phyloP scores from a whole-genome alignment of 2,888 invertebrate genomes.

The Thymelicus sylvestris region DNA sequence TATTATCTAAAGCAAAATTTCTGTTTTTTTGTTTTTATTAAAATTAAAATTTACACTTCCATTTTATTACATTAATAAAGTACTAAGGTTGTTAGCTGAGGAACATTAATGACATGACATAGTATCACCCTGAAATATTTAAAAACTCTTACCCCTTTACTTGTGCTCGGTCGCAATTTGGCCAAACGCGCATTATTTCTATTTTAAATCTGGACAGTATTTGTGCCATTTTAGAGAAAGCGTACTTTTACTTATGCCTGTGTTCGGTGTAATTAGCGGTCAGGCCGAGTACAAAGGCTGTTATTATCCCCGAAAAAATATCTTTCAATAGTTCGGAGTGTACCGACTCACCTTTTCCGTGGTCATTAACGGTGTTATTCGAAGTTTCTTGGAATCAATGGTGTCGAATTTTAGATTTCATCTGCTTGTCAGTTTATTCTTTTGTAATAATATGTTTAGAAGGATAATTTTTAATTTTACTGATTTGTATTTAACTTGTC shows the following conservation, averaged over 20 bases:
- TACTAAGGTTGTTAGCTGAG: no score
- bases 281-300: conserved; percentile 39
- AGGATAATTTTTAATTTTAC: no score
- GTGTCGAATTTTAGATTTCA: neutral
- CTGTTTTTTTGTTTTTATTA: no score
- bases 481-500: neutral
- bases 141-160: no score
- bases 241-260: conserved; percentile 23
- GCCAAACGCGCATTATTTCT: neutral
- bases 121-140: no score
- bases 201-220: conserved; percentile 3
- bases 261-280: conserved; percentile 37
- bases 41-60: no score
- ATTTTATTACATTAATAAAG: no score
- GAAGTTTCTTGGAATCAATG: conserved; percentile 22
- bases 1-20: no score
- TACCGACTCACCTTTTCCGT: conserved; percentile 22
- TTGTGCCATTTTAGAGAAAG: conserved; percentile 34
- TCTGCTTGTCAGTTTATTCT: neutral
- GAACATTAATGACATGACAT: no score
- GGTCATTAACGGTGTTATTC: conserved; percentile 28
- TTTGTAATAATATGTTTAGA: neutral
- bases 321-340: conserved; percentile 18
- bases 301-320: conserved; percentile 38
- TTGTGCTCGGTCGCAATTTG: no score